Evolutionary conservation across 1,140 invertebrate species (phyloP).

Genomic region (Calephelis virginiensis): DNA sequence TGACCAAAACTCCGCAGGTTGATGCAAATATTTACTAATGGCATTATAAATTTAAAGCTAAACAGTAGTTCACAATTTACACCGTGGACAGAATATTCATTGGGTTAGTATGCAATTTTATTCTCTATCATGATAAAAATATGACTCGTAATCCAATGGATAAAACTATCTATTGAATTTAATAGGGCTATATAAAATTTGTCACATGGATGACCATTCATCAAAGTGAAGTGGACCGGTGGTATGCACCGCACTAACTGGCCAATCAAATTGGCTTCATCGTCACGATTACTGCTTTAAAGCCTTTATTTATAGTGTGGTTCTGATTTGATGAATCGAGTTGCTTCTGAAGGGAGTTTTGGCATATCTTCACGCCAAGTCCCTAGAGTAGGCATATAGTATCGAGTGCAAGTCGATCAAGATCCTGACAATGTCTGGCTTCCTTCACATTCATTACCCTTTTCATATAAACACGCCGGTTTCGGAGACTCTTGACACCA

Average conservation of each 20-base stretch:
- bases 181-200: constrained; percentile 56
- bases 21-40: constrained; percentile 41
- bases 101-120: constrained; percentile 8
- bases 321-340: no score
- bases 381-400: no score
- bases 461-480: no score
- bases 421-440: no score
- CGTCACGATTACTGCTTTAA: not conserved
- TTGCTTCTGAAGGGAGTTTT: no score
- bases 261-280: constrained; percentile 27
- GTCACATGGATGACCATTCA: constrained; percentile 55
- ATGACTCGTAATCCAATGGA: constrained; percentile 1
- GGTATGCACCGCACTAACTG: constrained; percentile 41
- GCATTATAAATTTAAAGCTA: constrained; percentile 40
- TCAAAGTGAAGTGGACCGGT: constrained; percentile 49
- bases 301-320: not conserved
- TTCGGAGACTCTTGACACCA: no score
- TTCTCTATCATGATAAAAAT: constrained; percentile 14
- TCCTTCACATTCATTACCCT: no score
- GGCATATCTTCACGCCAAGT: no score
- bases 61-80: constrained; percentile 37
- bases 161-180: constrained; percentile 40
- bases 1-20: constrained; percentile 23
- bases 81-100: constrained; percentile 18
- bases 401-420: no score